Percentiles rank a stretch among this genome's conserved stretches.
These are phyloP conservation scores for Todus mexicanus DNA, from an alignment of 2,797 vertebrate species.

Conservation along the genomic window DNA sequence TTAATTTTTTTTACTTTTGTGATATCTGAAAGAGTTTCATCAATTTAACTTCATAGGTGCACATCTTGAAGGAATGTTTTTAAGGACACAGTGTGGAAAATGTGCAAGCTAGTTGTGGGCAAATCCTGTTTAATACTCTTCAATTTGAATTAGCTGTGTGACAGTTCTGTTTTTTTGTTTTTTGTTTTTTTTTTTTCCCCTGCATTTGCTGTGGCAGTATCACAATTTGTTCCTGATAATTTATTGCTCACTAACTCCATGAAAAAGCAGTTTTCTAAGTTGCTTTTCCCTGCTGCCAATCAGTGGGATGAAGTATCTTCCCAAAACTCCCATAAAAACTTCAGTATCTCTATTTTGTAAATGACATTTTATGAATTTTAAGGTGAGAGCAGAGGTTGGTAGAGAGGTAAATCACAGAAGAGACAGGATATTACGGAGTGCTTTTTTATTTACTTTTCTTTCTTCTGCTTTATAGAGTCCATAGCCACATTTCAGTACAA, in stretches of 20 bases:
- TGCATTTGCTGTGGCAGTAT: neutral
- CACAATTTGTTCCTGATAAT: neutral
- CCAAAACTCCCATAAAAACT: neutral
- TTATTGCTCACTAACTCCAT: neutral
- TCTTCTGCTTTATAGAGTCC: neutral
- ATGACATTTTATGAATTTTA: neutral
- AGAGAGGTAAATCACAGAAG: neutral
- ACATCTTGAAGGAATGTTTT: conserved; percentile 30
- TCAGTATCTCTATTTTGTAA: neutral
- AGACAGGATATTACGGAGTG: neutral
- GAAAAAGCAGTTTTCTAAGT: neutral
- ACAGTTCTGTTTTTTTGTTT: neutral
- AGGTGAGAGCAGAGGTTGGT: neutral
- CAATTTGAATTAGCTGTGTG: conserved; percentile 4
- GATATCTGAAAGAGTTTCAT: neutral
- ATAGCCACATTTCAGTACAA: neutral
- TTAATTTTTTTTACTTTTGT: neutral
- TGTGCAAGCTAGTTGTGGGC: neutral
- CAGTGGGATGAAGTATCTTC: neutral
- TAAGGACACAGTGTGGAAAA: conserved; percentile 18
- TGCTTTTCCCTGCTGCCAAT: neutral
- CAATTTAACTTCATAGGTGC: neutral
- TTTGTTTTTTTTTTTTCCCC: neutral
- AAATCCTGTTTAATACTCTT: conserved; percentile 48
- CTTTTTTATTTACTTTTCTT: neutral